A percentile compares a stretch with the other conserved stretches of the same genome.
phyloP scores from a whole-genome alignment of 2,113 vertebrate genomes.

The Damaliscus lunatus region DNA sequence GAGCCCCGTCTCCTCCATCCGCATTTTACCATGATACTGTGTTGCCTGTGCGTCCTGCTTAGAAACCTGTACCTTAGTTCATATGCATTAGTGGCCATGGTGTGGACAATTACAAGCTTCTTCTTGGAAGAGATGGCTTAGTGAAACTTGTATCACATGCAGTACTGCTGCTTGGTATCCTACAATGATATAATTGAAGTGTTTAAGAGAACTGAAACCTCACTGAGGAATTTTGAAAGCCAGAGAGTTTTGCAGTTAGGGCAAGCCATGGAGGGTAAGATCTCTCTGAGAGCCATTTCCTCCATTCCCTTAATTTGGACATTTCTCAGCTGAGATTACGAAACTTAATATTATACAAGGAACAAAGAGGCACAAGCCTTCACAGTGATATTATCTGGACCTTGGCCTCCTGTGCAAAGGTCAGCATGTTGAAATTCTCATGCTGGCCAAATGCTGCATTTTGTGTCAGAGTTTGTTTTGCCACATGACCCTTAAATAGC shows the following conservation, averaged over 20 bases:
- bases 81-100: background rate
- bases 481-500: background rate
- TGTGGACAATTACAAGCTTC: background rate
- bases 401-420: background rate
- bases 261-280: background rate
- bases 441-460: background rate
- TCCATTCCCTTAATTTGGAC: background rate
- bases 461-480: background rate
- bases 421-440: background rate
- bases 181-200: no score
- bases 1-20: conserved; percentile 69
- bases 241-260: background rate
- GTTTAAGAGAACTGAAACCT: background rate
- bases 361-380: conserved; percentile 57
- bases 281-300: background rate
- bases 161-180: background rate
- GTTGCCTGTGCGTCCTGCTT: conserved; percentile 76
- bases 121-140: conserved; percentile 49
- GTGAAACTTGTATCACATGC: background rate
- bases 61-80: conserved; percentile 56
- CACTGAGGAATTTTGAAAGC: background rate
- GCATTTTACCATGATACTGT: conserved; percentile 67
- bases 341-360: conserved; percentile 39
- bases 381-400: background rate
- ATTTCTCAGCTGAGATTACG: background rate